These are phyloP conservation scores for Manis javanica DNA, from an alignment of 2,797 vertebrate species.

Conservation along the genomic window DNA sequence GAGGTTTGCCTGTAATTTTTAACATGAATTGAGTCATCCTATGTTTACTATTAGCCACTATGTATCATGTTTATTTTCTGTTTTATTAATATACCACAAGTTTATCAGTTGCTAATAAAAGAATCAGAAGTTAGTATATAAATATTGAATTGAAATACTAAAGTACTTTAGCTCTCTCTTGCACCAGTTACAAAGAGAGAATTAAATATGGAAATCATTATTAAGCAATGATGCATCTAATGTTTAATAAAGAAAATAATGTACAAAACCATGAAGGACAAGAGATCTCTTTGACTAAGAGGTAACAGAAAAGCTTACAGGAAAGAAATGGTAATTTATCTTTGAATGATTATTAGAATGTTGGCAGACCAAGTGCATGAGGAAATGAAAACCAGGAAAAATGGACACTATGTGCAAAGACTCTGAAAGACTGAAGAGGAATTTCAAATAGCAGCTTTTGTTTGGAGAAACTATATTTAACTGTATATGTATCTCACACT, in stretches of 20 bases:
- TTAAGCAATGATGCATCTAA: neutral
- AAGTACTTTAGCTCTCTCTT: neutral
- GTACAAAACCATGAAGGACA: neutral
- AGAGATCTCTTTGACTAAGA: neutral
- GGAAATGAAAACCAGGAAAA: neutral
- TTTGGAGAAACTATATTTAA: neutral
- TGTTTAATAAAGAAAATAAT: neutral
- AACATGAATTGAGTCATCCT: neutral
- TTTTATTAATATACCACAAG: neutral
- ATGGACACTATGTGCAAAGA: neutral
- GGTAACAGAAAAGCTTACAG: neutral
- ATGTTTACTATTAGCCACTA: neutral
- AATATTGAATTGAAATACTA: neutral
- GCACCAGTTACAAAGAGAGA: neutral
- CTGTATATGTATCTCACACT: neutral
- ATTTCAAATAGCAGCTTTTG: neutral
- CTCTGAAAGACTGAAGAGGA: neutral
- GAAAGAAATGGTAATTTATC: neutral
- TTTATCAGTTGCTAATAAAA: neutral
- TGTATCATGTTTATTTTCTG: neutral
- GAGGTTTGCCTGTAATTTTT: neutral
- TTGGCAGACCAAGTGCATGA: neutral
- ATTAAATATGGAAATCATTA: neutral
- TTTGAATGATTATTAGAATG: neutral
- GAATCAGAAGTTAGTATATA: neutral